Conservation (phyloP, 1,140 invertebrate species). For the Halictus rubicundus region DNA sequence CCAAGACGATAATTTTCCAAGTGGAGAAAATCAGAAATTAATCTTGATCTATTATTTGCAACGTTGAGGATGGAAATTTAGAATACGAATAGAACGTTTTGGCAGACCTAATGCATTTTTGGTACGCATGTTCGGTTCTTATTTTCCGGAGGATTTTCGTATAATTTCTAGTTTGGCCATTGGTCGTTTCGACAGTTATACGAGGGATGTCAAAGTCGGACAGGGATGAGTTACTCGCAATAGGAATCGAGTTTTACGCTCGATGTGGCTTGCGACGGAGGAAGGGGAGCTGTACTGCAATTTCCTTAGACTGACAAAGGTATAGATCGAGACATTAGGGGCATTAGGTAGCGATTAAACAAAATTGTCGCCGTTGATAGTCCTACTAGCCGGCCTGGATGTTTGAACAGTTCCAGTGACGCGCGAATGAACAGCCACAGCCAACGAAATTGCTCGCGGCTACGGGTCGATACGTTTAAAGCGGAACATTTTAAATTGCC, state of each 20-base stretch:
- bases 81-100: no score
- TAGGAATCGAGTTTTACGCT: constrained; percentile 60
- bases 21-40: no score
- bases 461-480: neutral
- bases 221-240: constrained; percentile 41
- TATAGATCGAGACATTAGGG: constrained; percentile 57
- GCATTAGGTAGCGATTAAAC: constrained; percentile 61
- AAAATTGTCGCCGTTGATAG: constrained; percentile 54
- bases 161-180: constrained; percentile 41
- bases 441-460: constrained; percentile 11
- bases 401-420: constrained; percentile 24
- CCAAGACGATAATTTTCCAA: no score
- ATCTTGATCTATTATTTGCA: no score
- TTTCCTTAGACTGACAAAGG: constrained; percentile 55
- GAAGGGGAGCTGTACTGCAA: constrained; percentile 28
- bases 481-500: constrained; percentile 25
- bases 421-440: constrained; percentile 23
- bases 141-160: neutral
- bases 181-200: constrained; percentile 25
- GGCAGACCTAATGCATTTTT: no score
- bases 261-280: constrained; percentile 26
- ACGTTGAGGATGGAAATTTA: no score
- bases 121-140: no score
- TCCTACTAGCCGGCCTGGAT: constrained; percentile 23
- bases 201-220: constrained; percentile 51